Percentiles rank a stretch among this genome's conserved stretches.
Evolutionary conservation across 2,113 vertebrate genomes (phyloP).

Genomic region (Calidris pygmaea): DNA sequence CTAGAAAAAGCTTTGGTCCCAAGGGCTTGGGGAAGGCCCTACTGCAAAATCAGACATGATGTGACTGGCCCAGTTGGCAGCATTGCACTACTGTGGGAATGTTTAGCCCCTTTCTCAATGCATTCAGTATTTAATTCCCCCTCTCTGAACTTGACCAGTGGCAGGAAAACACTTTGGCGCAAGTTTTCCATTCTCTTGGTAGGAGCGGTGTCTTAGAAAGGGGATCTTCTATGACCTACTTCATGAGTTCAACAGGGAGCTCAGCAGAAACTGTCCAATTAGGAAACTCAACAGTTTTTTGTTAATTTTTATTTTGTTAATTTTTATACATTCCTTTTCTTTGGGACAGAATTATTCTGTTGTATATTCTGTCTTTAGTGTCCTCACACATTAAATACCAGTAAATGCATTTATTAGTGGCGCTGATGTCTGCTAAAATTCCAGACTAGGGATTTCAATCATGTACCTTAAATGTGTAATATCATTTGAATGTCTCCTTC

Average conservation of each 20-base stretch:
- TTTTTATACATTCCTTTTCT: neutral
- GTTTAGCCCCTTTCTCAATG: neutral
- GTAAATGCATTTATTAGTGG: neutral
- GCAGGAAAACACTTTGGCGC: neutral
- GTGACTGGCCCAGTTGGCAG: neutral
- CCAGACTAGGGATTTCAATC: neutral
- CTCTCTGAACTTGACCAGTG: neutral
- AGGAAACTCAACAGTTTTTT: neutral
- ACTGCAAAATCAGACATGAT: neutral
- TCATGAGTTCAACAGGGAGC: neutral
- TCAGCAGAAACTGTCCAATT: neutral
- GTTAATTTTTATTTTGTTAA: neutral
- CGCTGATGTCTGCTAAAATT: neutral
- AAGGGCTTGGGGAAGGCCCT: neutral
- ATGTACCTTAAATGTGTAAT: neutral
- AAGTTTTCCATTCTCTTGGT: neutral
- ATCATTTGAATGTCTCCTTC: neutral
- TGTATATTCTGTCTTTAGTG: neutral
- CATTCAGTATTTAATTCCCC: neutral
- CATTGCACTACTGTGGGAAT: fast-evolving
- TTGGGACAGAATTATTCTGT: neutral
- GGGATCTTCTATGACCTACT: neutral
- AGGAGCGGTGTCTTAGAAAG: neutral
- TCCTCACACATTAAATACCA: neutral
- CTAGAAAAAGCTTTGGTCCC: neutral